A percentile compares a stretch with the other conserved stretches of the same genome.
Evolutionary conservation across 2,113 vertebrate species (phyloP).

Genomic region (Chlamydotis undulata): DNA sequence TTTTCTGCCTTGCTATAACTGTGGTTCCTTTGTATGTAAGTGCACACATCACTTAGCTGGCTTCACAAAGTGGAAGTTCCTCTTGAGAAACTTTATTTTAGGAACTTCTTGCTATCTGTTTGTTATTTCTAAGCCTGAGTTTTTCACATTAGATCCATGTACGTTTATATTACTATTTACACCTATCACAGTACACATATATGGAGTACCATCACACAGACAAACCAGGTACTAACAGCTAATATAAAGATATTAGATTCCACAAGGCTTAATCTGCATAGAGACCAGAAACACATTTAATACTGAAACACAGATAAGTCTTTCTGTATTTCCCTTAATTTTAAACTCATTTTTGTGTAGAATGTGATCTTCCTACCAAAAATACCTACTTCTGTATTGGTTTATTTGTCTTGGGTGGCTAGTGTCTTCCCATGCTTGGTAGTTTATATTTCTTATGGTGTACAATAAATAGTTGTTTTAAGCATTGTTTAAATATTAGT

Average conservation of each 20-base stretch:
- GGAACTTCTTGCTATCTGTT: not conserved
- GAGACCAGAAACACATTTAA: constrained; percentile 58
- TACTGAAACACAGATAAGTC: constrained; percentile 24
- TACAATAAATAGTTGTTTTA: not conserved
- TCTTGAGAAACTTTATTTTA: not conserved
- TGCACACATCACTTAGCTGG: not conserved
- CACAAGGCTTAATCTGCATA: constrained; percentile 58
- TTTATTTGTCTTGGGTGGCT: not conserved
- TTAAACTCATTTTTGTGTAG: not conserved
- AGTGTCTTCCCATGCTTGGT: not conserved
- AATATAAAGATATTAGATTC: constrained; percentile 62
- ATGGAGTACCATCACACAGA: constrained; percentile 70
- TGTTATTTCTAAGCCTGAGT: constrained; percentile 61
- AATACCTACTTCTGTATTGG: not conserved
- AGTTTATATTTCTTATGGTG: not conserved
- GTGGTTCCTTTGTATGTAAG: not conserved
- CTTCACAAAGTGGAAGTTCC: constrained; percentile 14
- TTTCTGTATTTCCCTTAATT: constrained; percentile 29
- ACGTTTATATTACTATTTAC: constrained; percentile 64
- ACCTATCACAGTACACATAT: constrained; percentile 66
- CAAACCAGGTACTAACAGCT: constrained; percentile 65
- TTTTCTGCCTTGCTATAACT: not conserved
- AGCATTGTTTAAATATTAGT: not conserved
- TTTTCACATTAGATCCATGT: constrained; percentile 45
- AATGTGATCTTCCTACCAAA: not conserved